phyloP scores from a whole-genome alignment of 2,888 invertebrate species.

The Prosapia bicincta region DNA sequence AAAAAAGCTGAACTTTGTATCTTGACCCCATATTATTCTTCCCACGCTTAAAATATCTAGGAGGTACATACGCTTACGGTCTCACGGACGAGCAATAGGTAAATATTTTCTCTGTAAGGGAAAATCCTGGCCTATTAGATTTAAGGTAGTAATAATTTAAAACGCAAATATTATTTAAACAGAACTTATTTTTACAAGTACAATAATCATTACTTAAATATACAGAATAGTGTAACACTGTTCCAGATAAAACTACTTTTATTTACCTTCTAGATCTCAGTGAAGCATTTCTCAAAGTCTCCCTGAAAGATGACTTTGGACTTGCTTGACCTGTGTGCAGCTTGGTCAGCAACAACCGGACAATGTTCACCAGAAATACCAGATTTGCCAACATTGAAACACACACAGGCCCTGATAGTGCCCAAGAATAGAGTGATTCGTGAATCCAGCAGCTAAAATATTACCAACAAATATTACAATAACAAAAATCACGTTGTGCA shows the following conservation, averaged over 20 bases:
- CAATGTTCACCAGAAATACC: constrained; percentile 84
- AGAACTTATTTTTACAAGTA: neutral
- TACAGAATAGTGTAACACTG: neutral
- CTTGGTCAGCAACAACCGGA: constrained; percentile 79
- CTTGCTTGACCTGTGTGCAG: constrained; percentile 49
- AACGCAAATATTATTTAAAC: neutral
- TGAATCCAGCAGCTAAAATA: constrained; percentile 69
- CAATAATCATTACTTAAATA: neutral
- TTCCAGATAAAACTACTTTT: too few relatives aligned
- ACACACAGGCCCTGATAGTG: constrained; percentile 74
- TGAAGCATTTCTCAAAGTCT: constrained; percentile 47
- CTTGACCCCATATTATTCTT: too few relatives aligned
- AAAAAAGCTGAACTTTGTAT: too few relatives aligned
- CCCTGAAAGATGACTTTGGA: constrained; percentile 47
- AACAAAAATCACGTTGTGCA: too few relatives aligned
- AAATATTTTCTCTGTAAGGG: too few relatives aligned
- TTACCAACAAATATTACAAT: too few relatives aligned
- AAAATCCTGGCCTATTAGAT: too few relatives aligned
- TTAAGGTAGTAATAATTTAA: too few relatives aligned
- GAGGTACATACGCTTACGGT: too few relatives aligned
- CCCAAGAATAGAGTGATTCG: constrained; percentile 64
- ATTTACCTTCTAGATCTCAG: constrained; percentile 34
- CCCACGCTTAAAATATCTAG: too few relatives aligned
- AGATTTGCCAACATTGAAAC: constrained; percentile 78
- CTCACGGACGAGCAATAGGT: too few relatives aligned